These are phyloP conservation scores for Biston betularia DNA, from an alignment of 2,888 invertebrate species.

Conservation along the genomic window DNA sequence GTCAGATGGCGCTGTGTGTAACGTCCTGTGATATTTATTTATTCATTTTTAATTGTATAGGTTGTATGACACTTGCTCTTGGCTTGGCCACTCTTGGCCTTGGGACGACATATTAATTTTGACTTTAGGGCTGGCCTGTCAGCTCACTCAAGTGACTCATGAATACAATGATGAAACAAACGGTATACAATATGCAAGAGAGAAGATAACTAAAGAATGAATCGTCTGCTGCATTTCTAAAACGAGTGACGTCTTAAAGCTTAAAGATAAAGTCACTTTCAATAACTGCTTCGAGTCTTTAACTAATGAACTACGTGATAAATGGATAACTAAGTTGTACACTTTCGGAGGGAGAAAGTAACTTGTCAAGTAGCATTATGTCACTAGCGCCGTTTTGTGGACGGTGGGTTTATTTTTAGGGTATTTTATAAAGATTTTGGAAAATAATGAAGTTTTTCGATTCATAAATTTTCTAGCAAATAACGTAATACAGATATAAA, in stretches of 20 bases:
- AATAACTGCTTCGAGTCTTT: slow-evolving; percentile 4
- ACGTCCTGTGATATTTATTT: no score
- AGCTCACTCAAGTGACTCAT: neutral
- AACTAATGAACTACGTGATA: slow-evolving; percentile 12
- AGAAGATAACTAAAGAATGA: neutral
- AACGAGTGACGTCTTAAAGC: slow-evolving; percentile 1
- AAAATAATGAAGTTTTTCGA: no score
- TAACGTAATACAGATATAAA: no score
- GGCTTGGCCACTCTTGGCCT: no score
- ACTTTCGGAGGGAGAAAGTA: slow-evolving; percentile 6
- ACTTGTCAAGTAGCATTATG: slow-evolving; percentile 18
- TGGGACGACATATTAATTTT: no score
- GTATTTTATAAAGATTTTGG: no score
- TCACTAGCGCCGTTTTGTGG: neutral
- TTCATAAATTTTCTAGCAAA: no score
- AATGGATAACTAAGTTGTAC: slow-evolving; percentile 5
- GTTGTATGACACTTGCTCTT: no score
- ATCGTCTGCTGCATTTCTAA: neutral
- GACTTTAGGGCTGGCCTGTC: no score
- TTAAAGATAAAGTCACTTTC: slow-evolving; percentile 1
- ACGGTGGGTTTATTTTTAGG: neutral
- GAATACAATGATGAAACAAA: neutral
- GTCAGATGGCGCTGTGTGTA: no score
- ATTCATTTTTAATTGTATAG: no score
- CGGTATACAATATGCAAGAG: neutral